Evolutionary conservation across 1,140 invertebrate genomes (phyloP).

Genomic region (Bactericera cockerelli): DNA sequence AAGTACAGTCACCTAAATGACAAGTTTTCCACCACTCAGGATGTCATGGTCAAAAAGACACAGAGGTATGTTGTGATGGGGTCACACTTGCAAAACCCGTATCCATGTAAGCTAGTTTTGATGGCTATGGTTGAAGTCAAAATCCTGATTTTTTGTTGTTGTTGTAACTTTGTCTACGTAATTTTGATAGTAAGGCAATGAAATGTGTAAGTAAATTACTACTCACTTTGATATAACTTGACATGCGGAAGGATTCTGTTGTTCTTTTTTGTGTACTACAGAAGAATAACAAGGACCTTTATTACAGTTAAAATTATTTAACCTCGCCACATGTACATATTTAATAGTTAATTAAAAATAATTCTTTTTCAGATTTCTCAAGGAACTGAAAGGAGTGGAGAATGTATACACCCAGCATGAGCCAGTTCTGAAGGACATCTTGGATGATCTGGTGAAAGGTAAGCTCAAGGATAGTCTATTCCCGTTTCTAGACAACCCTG

Average conservation of each 20-base stretch:
- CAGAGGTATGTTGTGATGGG: neutral
- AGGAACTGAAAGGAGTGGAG: constrained; percentile 78
- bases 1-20: neutral
- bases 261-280: too few species aligned
- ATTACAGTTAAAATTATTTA: too few species aligned
- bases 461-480: constrained; percentile 65
- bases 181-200: too few species aligned
- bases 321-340: constrained; percentile 10
- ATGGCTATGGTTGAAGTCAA: too few species aligned
- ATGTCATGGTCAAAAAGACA: neutral
- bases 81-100: too few species aligned
- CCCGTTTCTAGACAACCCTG: constrained; percentile 56
- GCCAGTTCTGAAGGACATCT: constrained; percentile 63
- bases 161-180: too few species aligned
- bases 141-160: too few species aligned
- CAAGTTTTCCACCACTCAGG: neutral
- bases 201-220: too few species aligned
- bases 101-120: too few species aligned
- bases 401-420: constrained; percentile 95
- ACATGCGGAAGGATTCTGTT: too few species aligned
- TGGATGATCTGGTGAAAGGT: constrained; percentile 81
- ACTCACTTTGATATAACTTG: too few species aligned
- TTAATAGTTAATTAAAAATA: constrained; percentile 4
- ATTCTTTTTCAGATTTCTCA: constrained; percentile 27
- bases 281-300: too few species aligned